These are phyloP conservation scores for Charadrius vociferus DNA, from an alignment of 2,113 vertebrate species.

Conservation along the genomic window DNA sequence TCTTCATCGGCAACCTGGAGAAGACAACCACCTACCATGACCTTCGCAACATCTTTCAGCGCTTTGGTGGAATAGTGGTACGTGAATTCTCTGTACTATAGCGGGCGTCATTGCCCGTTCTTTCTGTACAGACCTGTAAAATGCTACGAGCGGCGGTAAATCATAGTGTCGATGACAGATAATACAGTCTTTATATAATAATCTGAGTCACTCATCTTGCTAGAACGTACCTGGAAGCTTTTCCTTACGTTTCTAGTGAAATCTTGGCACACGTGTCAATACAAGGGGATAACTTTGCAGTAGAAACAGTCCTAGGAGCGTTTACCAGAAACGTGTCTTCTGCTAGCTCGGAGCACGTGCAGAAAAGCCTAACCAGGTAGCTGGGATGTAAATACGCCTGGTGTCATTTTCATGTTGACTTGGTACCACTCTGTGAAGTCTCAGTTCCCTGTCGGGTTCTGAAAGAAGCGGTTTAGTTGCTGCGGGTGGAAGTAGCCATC, in stretches of 20 bases:
- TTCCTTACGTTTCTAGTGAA: neutral
- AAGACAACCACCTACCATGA: constrained; percentile 97
- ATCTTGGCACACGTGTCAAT: fast-evolving
- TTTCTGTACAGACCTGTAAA: neutral
- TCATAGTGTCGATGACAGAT: fast-evolving
- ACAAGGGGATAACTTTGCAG: neutral
- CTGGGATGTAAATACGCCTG: neutral
- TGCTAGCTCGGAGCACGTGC: neutral
- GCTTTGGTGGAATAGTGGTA: constrained; percentile 98
- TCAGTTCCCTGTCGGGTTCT: neutral
- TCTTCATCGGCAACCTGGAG: constrained; percentile 98
- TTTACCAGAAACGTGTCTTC: neutral
- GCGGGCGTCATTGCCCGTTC: neutral
- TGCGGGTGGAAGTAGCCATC: neutral
- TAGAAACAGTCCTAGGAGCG: neutral
- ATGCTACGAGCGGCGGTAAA: neutral
- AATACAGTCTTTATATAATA: neutral
- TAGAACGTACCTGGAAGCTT: neutral
- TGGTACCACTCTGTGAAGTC: neutral
- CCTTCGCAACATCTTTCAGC: constrained; percentile 95
- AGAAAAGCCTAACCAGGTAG: neutral
- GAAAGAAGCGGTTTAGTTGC: neutral
- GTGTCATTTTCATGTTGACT: neutral
- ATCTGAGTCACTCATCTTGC: neutral
- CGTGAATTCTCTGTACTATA: neutral